Conservation (phyloP, 2,888 invertebrate genomes). For the Empis livida region DNA sequence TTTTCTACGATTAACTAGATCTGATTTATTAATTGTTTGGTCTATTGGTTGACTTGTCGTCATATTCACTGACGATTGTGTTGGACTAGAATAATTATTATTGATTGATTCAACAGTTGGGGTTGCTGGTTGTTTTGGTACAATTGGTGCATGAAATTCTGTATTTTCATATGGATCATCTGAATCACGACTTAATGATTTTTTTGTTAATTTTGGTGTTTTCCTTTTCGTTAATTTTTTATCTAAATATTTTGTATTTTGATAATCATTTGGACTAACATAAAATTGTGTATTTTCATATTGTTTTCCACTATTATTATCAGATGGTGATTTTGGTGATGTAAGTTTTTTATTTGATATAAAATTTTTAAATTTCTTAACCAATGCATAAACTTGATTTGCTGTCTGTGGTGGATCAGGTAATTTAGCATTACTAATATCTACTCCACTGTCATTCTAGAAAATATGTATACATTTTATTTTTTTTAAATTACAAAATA, state of each 20-base stretch:
- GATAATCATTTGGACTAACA: constrained; percentile 17
- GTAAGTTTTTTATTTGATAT: constrained; percentile 34
- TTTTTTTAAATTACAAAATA: neutral
- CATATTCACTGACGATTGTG: constrained; percentile 22
- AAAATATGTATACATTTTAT: constrained; percentile 6
- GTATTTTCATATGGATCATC: constrained; percentile 24
- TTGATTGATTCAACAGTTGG: neutral
- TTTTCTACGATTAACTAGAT: constrained; percentile 30
- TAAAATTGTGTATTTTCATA: constrained; percentile 31
- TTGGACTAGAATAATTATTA: constrained; percentile 16
- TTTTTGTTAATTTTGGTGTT: constrained; percentile 10
- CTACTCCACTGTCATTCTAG: constrained; percentile 39
- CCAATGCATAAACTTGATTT: constrained; percentile 51
- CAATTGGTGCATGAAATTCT: constrained; percentile 19
- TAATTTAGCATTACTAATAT: constrained; percentile 40
- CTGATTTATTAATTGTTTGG: constrained; percentile 6
- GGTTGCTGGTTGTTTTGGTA: neutral
- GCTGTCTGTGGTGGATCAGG: constrained; percentile 43
- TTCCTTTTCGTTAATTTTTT: constrained; percentile 5
- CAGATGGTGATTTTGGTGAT: constrained; percentile 20
- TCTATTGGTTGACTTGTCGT: constrained; percentile 10
- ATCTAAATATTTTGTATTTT: constrained; percentile 13
- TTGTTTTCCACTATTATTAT: constrained; percentile 19
- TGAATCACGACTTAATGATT: constrained; percentile 3
- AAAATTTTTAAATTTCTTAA: constrained; percentile 52